Conservation (phyloP, 1,140 invertebrate species). For the Heliconius himera region DNA sequence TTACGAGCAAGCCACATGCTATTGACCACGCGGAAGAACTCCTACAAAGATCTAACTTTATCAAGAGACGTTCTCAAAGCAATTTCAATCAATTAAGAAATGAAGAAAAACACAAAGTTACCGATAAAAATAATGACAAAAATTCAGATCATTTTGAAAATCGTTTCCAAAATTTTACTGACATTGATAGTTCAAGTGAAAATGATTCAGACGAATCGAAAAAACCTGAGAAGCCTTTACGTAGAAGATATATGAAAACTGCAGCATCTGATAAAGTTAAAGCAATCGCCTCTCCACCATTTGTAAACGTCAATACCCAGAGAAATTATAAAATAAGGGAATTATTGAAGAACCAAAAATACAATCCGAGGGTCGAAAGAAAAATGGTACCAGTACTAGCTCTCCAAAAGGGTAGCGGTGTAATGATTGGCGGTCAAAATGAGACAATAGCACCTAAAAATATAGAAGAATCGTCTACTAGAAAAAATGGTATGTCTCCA, state of each 20-base stretch:
- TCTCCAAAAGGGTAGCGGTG: not conserved
- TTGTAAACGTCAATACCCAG: not conserved
- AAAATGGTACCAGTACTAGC: slow-evolving; percentile 9
- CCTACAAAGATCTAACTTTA: not conserved
- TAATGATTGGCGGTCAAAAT: not conserved
- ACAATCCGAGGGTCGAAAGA: not conserved
- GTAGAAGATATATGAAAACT: not conserved
- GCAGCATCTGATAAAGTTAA: slow-evolving; percentile 1
- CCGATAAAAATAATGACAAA: not conserved
- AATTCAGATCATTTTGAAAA: not conserved
- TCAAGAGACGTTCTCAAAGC: not conserved
- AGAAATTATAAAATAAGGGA: not conserved
- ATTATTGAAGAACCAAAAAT: not conserved
- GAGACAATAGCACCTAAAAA: not conserved
- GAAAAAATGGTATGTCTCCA: not conserved
- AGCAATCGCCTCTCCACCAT: not conserved
- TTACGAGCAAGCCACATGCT: not conserved
- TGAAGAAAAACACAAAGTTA: not conserved
- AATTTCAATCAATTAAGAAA: not conserved
- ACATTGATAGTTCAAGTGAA: not conserved
- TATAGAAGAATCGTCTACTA: not conserved
- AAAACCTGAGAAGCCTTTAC: not conserved
- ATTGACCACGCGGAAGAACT: not conserved
- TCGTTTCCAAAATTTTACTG: not conserved
- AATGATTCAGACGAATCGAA: slow-evolving; percentile 6